Conservation (phyloP, 2,113 vertebrate genomes). For the Triplophysa siluroides region DNA sequence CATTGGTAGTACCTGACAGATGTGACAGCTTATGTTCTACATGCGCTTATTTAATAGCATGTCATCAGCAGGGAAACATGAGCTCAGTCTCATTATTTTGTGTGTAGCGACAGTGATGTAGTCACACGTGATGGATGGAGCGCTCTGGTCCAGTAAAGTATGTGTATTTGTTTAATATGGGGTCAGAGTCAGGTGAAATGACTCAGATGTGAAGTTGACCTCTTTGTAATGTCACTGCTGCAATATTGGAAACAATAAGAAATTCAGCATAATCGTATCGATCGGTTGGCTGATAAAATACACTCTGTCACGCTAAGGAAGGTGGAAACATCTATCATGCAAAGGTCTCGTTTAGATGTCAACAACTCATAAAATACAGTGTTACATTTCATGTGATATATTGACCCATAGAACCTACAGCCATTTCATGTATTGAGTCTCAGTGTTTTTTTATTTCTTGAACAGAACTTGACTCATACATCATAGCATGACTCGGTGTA, state of each 20-base stretch:
- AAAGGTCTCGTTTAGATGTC: slow-evolving; percentile 26
- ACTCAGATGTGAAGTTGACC: slow-evolving; percentile 23
- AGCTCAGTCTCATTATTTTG: slow-evolving; percentile 34
- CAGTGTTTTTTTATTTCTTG: slow-evolving; percentile 2
- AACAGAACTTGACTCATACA: not conserved
- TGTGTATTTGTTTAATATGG: slow-evolving; percentile 33
- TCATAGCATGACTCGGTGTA: not conserved
- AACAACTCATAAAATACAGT: slow-evolving; percentile 25
- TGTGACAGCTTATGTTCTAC: slow-evolving; percentile 2
- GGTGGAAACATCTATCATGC: slow-evolving; percentile 1
- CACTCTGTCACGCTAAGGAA: slow-evolving; percentile 1
- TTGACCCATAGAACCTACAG: not conserved
- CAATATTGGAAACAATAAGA: slow-evolving; percentile 14
- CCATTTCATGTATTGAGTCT: not conserved
- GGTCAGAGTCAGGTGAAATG: slow-evolving; percentile 28
- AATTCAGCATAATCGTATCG: slow-evolving; percentile 47
- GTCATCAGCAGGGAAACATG: slow-evolving; percentile 23
- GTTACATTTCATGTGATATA: slow-evolving; percentile 34
- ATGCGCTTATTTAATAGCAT: slow-evolving; percentile 18
- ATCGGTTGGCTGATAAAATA: slow-evolving; percentile 46
- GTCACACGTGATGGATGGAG: slow-evolving; percentile 16
- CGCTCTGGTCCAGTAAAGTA: slow-evolving; percentile 11
- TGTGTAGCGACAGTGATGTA: slow-evolving; percentile 1
- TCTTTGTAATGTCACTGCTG: not conserved
- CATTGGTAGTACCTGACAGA: not conserved